Conservation (phyloP, 2,797 vertebrate species). For the Hirundo rustica region DNA sequence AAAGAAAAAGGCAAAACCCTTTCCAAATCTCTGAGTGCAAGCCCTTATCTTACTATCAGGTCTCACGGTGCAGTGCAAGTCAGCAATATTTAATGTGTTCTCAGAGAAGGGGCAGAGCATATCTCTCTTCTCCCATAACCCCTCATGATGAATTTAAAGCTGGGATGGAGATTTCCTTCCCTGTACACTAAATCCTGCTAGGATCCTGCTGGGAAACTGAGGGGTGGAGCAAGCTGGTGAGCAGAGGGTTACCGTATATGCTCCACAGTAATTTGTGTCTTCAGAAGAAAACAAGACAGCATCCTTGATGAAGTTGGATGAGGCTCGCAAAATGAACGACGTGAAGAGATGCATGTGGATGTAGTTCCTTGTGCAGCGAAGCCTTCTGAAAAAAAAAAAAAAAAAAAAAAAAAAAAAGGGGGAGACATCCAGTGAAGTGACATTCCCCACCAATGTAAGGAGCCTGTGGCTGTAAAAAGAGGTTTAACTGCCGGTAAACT, state of each 20-base stretch:
- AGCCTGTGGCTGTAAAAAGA: not conserved
- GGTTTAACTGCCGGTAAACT: not conserved
- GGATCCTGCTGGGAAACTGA: not conserved
- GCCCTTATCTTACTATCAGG: not conserved
- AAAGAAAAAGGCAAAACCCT: not conserved
- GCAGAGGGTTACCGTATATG: constrained; percentile 78
- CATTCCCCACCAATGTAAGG: not conserved
- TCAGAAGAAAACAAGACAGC: constrained; percentile 83
- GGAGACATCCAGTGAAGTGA: not conserved
- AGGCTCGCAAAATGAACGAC: constrained; percentile 90
- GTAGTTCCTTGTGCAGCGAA: constrained; percentile 92
- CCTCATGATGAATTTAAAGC: not conserved
- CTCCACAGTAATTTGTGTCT: constrained; percentile 83
- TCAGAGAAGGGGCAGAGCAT: not conserved
- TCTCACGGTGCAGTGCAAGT: not conserved
- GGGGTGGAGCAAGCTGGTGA: not conserved
- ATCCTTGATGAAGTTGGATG: constrained; percentile 92
- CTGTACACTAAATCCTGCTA: not conserved
- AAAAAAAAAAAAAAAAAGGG: not conserved
- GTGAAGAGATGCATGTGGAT: constrained; percentile 95
- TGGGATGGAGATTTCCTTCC: not conserved
- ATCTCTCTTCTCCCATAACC: not conserved
- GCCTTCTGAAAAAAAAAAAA: constrained; percentile 78
- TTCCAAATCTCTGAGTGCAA: not conserved
- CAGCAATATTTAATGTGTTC: not conserved